Base-by-base conservation (phyloP, 2,113 vertebrate species). In the Microcebus murinus region DNA sequence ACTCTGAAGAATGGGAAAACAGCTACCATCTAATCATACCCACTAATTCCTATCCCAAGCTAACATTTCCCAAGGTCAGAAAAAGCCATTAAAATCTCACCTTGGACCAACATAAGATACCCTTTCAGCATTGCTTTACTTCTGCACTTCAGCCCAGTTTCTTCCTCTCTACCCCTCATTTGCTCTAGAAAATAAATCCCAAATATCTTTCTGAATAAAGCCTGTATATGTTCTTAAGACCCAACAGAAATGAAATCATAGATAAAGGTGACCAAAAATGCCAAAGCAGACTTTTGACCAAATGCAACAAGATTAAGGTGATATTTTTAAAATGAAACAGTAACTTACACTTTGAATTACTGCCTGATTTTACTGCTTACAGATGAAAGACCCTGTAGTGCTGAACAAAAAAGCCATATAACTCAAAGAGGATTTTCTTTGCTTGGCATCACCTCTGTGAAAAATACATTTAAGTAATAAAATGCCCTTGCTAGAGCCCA, bases 381-480 rank as follows among this genome's bases (percentile, higher is more conserved):
- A 98, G 97, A 97, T 90, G 91, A 97, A 98, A 98, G 97, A 86
- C 25, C 81, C 97, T 87, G 80, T 55, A 94, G 90, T 93, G 92
- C 73, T 80, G 84, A 96, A 96, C 42, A 45, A 97, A 96, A 96
- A 97, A 96, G 90, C 90, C 96, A 76, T 14, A 70, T 81, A 96
- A 98, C 91, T 97, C 96, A 96, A 61, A 97, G 82, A 92, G 50
- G 83, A 83, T 76, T 98, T 98, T 97, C 87, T 97, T 97, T 98
- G 93, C 94, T 97, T 90, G 73, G 67, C 55, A 67, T 95, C 95
- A 71, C 92, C 73, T 86, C 92, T 95, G 96, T 59, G 93, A 84
- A 96, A 98, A 96, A 97, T 45, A 96, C 77, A 96, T 94, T 96
- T 94, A 97, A 98, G 98, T 77, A 97, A 98, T 97, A 98, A 98